Conservation (phyloP, 2,888 invertebrate genomes). For the Ornithoptera priamus region DNA sequence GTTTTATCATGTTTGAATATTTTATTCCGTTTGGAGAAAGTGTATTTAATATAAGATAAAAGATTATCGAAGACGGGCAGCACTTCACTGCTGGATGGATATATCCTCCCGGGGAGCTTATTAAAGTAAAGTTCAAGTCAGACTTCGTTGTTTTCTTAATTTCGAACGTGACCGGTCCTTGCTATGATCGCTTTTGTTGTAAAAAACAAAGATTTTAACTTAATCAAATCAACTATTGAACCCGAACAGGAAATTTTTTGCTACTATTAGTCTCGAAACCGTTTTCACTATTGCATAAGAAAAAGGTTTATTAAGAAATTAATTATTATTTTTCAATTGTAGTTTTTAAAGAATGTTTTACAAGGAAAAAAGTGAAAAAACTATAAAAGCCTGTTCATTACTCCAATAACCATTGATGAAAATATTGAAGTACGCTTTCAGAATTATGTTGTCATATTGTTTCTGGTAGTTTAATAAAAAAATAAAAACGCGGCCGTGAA, state of each 20-base stretch:
- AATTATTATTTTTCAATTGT: too few species aligned
- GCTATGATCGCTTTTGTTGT: neutral
- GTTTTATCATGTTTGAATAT: neutral
- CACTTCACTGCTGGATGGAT: neutral
- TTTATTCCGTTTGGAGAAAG: neutral
- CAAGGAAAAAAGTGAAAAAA: too few species aligned
- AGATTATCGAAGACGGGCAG: neutral
- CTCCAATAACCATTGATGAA: too few species aligned
- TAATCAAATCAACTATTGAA: neutral
- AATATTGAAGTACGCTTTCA: too few species aligned
- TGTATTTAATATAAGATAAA: neutral
- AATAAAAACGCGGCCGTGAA: neutral
- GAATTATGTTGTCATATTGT: neutral
- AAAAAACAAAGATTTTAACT: neutral
- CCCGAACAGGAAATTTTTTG: neutral
- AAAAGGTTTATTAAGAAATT: too few species aligned
- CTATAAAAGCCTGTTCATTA: too few species aligned
- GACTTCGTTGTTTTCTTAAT: neutral
- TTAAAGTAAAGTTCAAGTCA: neutral
- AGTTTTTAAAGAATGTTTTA: too few species aligned
- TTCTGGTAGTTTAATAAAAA: neutral
- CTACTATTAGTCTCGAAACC: neutral
- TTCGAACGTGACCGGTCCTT: neutral
- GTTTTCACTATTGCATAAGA: too few species aligned
- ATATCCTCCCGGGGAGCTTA: neutral